A percentile compares a stretch with the other conserved stretches of the same genome.
Conservation (phyloP, 2,113 vertebrate genomes). For the Caretta caretta region DNA sequence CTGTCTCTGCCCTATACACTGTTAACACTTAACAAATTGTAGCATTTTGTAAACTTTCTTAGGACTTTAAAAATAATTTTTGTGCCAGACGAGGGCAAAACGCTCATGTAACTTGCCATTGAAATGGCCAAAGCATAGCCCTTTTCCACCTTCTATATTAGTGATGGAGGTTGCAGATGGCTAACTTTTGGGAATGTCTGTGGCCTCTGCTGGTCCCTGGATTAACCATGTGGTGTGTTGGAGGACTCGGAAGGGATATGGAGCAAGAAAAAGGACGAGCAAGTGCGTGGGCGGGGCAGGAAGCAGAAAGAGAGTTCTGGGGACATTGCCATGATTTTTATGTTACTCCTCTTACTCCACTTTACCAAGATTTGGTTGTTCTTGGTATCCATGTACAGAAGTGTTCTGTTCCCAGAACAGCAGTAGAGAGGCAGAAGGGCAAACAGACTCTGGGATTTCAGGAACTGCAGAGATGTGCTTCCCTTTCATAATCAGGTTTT, state of each 20-base stretch:
- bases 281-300: background rate
- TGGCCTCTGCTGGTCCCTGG: background rate
- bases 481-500: background rate
- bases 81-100: accelerated
- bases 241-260: background rate
- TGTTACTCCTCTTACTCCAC: background rate
- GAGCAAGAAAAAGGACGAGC: background rate
- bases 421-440: background rate
- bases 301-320: accelerated
- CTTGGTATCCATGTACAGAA: background rate
- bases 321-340: accelerated
- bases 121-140: background rate
- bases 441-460: background rate
- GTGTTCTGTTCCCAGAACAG: background rate
- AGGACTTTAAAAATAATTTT: background rate
- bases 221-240: background rate
- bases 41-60: background rate
- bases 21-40: background rate
- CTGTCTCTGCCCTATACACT: background rate
- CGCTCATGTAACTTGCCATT: accelerated
- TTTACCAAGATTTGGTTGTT: background rate
- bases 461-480: background rate
- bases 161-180: background rate
- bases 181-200: background rate
- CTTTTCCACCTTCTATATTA: background rate